Evolutionary conservation across 2,888 invertebrate genomes (phyloP), one percentile per base, ranked within the genome.

Genomic region (Dasypogon diadema): DNA sequence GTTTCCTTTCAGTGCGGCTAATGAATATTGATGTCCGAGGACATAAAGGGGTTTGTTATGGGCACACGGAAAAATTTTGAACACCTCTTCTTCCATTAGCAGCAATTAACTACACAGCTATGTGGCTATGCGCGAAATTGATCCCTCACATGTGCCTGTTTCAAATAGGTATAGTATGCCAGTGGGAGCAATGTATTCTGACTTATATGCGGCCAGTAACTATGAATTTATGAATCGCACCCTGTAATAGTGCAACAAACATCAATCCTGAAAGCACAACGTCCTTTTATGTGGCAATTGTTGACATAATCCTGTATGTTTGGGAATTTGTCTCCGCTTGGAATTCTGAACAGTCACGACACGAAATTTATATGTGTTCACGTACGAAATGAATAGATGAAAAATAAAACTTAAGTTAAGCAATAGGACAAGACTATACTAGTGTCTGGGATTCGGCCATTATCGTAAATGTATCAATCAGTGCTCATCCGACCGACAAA

Each of bases 231-330:
- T 42, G 42, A 63, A 63, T 63, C 18, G 42, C 63, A 22, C 63
- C 21, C 37, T 42, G 63, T 18, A 21, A 63, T 34, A 34, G 4
- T 26, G 26, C 42, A 16, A 68, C 68, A 48, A 18, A 1, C 21
- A 55, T 21, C 24, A 3, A 14, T n/a, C 22, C 26, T 68, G 46
- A 16, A 55, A 16, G 14, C 22, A 4, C 26, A 26, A 48, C 48
- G 68, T 26, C 26, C 55, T 14, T 68, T 68, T 24, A 75, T 75
- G 42, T 72, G 75, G 75, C 77, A 77, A 58, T 21, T 75, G 77
- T 70, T 77, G 74, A 77, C 77, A 75, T 77, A 75, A 77, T 75
- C 68, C 77, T 70, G 77, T 75, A 70, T 75, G 60, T 26, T 30
- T 48, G 58, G 34, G 60, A 75, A 75, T 51, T 77, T 68, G 65